Evolutionary conservation across 2,888 invertebrate genomes (phyloP), one percentile per base, ranked within the genome.

Genomic region (Calameuta pallipes): DNA sequence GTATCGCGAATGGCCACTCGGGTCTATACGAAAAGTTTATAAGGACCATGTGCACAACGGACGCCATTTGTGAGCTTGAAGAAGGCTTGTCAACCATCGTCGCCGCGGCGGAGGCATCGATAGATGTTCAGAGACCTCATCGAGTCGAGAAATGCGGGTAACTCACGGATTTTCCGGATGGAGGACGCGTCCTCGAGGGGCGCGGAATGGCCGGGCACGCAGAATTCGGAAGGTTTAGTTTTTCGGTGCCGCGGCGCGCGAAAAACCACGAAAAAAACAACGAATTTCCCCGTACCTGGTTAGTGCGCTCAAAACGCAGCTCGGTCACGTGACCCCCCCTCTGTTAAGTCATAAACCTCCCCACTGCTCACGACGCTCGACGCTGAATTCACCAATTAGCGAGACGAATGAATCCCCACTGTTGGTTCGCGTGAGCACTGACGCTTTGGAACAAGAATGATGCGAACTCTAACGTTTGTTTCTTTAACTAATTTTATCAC

Each of bases 281-380:
- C 86, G 86, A 88, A 90, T 88, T 88, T 86, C 92, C 92, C 91
- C 93, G 93, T 94, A 94, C 94, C 94, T 94, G 94, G 91, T 94
- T 94, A 94, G 94, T 94, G 94, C 94, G 94, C 94, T 94, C 93
- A 94, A 94, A 92, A 94, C 94, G 94, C 94, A 94, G 93, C 93
- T 93, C 93, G 93, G 92, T 94, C 94, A 94, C 94, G 94, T 94
- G 94, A 94, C 93, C 93, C 85, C 85, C 80, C 56, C 69, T 73
- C 76, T 70, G 75, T 75, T 75, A 78, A 75, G 75, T 78, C 78
- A 75, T 78, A 69, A 78, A 78, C 78, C 69, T 69, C 23, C 77
- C 78, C 78, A 71, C 75, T 70, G 75, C 15, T 56, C 56, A 23
- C 23, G 15, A 56, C 56, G 23, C 56, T 56, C 56, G 23, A 56